Evolutionary conservation across 2,797 vertebrate species (phyloP).

Genomic region (Philypnodon macrostomus): DNA sequence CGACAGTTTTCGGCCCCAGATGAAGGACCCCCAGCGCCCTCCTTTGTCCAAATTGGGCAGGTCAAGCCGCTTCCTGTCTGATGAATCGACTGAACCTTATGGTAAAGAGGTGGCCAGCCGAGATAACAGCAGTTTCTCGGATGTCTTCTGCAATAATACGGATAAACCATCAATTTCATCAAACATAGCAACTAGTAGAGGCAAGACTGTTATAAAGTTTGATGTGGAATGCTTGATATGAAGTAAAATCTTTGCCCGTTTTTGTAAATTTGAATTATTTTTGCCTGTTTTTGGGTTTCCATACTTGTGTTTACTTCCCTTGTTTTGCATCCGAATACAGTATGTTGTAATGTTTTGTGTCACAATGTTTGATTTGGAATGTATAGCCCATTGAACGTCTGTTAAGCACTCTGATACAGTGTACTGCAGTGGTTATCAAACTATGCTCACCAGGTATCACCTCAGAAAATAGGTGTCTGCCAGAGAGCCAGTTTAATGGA

Average conservation of each 20-base stretch:
- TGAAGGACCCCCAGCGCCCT: slow-evolving; percentile 64
- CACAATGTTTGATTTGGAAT: slow-evolving; percentile 7
- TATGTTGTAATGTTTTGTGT: slow-evolving; percentile 29
- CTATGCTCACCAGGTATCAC: too few species aligned
- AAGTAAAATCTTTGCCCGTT: slow-evolving; percentile 16
- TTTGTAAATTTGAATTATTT: slow-evolving; percentile 1
- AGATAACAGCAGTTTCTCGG: slow-evolving; percentile 65
- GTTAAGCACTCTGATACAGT: background rate
- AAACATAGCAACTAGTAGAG: slow-evolving; percentile 61
- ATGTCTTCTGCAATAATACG: slow-evolving; percentile 66
- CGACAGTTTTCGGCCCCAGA: slow-evolving; percentile 61
- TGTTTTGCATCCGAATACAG: slow-evolving; percentile 29
- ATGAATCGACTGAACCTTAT: slow-evolving; percentile 71
- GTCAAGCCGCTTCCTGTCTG: slow-evolving; percentile 71
- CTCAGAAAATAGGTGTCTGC: too few species aligned
- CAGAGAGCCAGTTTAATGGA: too few species aligned
- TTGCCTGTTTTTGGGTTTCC: slow-evolving; percentile 18
- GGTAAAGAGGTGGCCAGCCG: slow-evolving; percentile 52
- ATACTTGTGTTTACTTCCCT: slow-evolving; percentile 3
- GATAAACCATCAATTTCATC: slow-evolving; percentile 52
- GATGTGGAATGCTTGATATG: slow-evolving; percentile 33
- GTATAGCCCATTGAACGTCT: slow-evolving; percentile 18
- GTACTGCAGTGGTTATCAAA: too few species aligned
- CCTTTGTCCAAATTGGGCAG: slow-evolving; percentile 54
- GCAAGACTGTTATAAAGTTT: slow-evolving; percentile 36